Conservation (phyloP, 2,888 invertebrate species). For the Pomacea canaliculata region DNA sequence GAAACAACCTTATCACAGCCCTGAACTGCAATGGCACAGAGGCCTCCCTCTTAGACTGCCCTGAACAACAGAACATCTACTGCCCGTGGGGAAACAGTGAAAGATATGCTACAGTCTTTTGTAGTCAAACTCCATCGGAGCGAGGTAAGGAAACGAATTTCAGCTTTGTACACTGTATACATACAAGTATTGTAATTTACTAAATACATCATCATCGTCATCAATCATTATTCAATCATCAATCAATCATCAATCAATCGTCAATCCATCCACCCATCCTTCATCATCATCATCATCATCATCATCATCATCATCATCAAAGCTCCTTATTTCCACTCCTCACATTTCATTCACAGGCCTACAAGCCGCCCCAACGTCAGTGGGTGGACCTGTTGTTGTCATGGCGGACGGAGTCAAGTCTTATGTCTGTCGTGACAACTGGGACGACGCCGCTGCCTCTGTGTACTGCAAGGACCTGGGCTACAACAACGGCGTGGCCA, state of each 20-base stretch:
- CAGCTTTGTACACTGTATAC: too few species aligned
- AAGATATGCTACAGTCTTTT: constrained; percentile 48
- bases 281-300: too few species aligned
- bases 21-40: constrained; percentile 71
- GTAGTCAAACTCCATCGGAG: constrained; percentile 43
- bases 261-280: too few species aligned
- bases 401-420: constrained; percentile 18
- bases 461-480: constrained; percentile 34
- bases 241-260: too few species aligned
- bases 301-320: too few species aligned
- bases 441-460: constrained; percentile 28
- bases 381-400: not conserved
- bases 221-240: too few species aligned
- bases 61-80: constrained; percentile 7
- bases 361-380: not conserved
- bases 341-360: not conserved
- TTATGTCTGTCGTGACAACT: constrained; percentile 22
- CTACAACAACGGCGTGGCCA: constrained; percentile 39
- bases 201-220: too few species aligned
- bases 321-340: too few species aligned
- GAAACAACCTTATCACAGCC: constrained; percentile 44
- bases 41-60: constrained; percentile 40
- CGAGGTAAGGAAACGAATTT: constrained; percentile 22
- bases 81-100: constrained; percentile 30
- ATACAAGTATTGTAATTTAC: too few species aligned